Evolutionary conservation across 2,888 invertebrate genomes (phyloP), one percentile per base, ranked within the genome.

Genomic region (Leptinotarsa tumamoca): DNA sequence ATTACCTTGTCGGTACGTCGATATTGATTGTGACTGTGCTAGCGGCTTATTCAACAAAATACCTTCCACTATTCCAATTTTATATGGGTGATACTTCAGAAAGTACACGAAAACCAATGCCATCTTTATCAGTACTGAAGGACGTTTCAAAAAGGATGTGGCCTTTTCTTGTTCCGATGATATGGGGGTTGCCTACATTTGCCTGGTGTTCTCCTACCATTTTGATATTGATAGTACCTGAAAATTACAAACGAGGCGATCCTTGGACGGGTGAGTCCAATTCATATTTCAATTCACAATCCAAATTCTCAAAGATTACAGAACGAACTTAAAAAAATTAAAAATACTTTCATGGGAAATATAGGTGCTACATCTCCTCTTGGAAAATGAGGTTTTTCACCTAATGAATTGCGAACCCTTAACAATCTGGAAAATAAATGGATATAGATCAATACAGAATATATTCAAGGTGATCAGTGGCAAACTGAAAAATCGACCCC

Each of bases 81-180:
- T 71, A 56, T 21, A 33, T 71, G 56, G 71, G 71, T 27, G 71
- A 71, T 21, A 71, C 71, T n/a, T 49, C 27, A 10, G 71, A 58
- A 18, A 61, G 23, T 58, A 71, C 49, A 2, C 13, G n/a, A 14
- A 54, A 33, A 61, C 71, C 71, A 4, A 33, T 56, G 21, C 56
- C 49, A 52, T 17, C 21, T 13, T 17, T 43, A 43, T 13, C 56
- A 56, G 33, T 52, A n/a, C 10, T 71, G 4, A 71, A 58, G 3
- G 56, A 61, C 4, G 56, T 71, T n/a, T 3, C 33, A n/a, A 58
- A 17, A 10, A 58, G 52, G 13, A 56, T 71, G 43, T 71, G 71
- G 71, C 71, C 71, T 3, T 18, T 23, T 10, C 18, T 71, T 14
- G 43, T 58, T 33, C 54, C 56, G 13, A 61, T 49, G 21, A 13